A percentile compares a stretch with the other conserved stretches of the same genome.
Evolutionary conservation across 2,113 vertebrate genomes (phyloP).

Genomic region (Notarius lentiginosus): DNA sequence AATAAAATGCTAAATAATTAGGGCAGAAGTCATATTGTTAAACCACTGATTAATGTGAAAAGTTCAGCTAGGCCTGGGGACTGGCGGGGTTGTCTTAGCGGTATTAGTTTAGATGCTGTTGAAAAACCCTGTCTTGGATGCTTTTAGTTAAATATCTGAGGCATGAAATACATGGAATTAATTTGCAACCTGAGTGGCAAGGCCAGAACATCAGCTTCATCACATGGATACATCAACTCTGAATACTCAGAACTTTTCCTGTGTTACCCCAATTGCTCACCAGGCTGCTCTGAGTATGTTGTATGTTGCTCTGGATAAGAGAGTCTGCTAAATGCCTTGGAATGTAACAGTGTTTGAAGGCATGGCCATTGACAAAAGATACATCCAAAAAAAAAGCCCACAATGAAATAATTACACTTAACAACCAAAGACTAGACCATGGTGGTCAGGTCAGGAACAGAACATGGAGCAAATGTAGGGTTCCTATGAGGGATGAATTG

Average conservation of each 20-base stretch:
- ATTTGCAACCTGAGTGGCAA: not conserved
- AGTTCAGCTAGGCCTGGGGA: too few relatives aligned
- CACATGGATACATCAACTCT: not conserved
- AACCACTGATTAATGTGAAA: too few relatives aligned
- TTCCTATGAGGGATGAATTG: not conserved
- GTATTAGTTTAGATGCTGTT: not conserved
- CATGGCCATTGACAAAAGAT: too few relatives aligned
- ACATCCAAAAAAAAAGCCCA: not conserved
- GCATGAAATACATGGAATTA: too few relatives aligned
- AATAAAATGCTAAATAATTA: too few relatives aligned
- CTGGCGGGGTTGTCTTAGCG: too few relatives aligned
- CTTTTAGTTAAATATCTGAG: not conserved
- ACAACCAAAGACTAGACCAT: not conserved
- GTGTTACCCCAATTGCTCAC: too few relatives aligned
- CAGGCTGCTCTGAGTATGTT: too few relatives aligned
- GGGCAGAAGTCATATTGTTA: too few relatives aligned
- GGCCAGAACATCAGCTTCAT: not conserved
- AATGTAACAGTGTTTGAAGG: not conserved
- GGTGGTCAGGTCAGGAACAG: not conserved
- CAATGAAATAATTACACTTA: not conserved
- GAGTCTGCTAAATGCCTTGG: too few relatives aligned
- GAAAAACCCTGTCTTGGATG: not conserved
- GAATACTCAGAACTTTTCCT: not conserved
- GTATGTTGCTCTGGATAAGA: too few relatives aligned
- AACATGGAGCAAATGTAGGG: not conserved